These are phyloP conservation scores for Thomomys bottae DNA, from an alignment of 2,113 vertebrate genomes.

Conservation along the genomic window DNA sequence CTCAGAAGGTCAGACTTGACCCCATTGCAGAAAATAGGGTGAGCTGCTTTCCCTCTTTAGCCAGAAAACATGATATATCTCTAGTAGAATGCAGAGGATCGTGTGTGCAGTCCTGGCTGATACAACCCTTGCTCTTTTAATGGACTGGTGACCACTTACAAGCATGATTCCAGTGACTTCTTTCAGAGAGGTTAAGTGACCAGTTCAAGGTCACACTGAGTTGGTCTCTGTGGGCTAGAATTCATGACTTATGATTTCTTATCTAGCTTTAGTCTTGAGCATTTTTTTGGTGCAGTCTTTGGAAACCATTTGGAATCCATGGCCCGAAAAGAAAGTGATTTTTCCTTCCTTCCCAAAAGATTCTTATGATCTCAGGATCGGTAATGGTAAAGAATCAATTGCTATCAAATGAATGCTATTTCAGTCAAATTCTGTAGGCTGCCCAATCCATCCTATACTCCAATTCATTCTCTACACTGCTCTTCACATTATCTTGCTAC, in stretches of 20 bases:
- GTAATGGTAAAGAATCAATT: constrained; percentile 60
- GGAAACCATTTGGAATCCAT: constrained; percentile 37
- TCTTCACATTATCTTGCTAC: constrained; percentile 43
- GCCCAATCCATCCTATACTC: constrained; percentile 30
- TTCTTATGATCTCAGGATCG: constrained; percentile 9
- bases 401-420: constrained; percentile 49
- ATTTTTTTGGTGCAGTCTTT: background rate
- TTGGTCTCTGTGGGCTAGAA: background rate
- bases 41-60: background rate
- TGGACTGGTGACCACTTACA: background rate
- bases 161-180: background rate
- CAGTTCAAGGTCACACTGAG: background rate
- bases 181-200: background rate
- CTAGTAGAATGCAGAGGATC: background rate
- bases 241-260: background rate
- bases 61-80: background rate
- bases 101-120: background rate
- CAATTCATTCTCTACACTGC: background rate
- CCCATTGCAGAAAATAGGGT: background rate
- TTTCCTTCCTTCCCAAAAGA: constrained; percentile 26
- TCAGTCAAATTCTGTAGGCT: constrained; percentile 48
- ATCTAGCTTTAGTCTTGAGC: background rate
- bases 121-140: no score
- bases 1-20: background rate
- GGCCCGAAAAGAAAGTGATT: constrained; percentile 49